Conservation (phyloP, 1,140 invertebrate genomes). For the Drosophila simulans region DNA sequence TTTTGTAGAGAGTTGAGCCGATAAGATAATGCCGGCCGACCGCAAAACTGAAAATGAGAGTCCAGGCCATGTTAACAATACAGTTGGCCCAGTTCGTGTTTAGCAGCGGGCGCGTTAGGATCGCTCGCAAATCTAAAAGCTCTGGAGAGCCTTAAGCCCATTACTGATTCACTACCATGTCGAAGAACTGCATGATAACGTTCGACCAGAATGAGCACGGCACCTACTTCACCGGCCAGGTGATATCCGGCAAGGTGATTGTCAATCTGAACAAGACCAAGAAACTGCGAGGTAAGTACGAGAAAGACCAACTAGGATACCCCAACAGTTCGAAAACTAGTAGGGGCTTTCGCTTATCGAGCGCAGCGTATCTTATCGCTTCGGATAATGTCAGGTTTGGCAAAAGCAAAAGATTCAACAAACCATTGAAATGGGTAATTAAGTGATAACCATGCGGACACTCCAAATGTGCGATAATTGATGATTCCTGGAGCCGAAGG, state of each 20-base stretch:
- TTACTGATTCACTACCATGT: constrained; percentile 42
- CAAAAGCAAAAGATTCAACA: constrained; percentile 40
- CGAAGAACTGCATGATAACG: constrained; percentile 84
- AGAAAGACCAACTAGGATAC: constrained; percentile 9
- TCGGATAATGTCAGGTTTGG: constrained; percentile 22
- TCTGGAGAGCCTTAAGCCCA: constrained; percentile 1
- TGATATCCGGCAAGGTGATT: constrained; percentile 85
- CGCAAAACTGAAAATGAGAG: constrained; percentile 12
- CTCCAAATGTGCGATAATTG: constrained; percentile 59
- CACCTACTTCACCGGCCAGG: constrained; percentile 86
- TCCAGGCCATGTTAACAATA: constrained; percentile 4
- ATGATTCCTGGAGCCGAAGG: constrained; percentile 36
- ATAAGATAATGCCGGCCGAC: constrained; percentile 46
- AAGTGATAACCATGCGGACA: constrained; percentile 51
- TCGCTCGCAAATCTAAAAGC: not conserved
- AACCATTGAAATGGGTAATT: constrained; percentile 55
- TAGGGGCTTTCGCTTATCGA: constrained; percentile 30
- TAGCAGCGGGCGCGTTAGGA: constrained; percentile 50
- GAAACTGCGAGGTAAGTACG: constrained; percentile 84
- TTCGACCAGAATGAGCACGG: constrained; percentile 85
- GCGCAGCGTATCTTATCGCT: constrained; percentile 51
- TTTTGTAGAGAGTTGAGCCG: constrained; percentile 35
- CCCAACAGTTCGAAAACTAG: not conserved
- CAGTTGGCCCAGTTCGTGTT: constrained; percentile 50
- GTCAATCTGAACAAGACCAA: constrained; percentile 85